Evolutionary conservation across 2,113 vertebrate genomes (phyloP), one percentile per base, ranked within the genome.

Genomic region (Marcusenius ussheri): DNA sequence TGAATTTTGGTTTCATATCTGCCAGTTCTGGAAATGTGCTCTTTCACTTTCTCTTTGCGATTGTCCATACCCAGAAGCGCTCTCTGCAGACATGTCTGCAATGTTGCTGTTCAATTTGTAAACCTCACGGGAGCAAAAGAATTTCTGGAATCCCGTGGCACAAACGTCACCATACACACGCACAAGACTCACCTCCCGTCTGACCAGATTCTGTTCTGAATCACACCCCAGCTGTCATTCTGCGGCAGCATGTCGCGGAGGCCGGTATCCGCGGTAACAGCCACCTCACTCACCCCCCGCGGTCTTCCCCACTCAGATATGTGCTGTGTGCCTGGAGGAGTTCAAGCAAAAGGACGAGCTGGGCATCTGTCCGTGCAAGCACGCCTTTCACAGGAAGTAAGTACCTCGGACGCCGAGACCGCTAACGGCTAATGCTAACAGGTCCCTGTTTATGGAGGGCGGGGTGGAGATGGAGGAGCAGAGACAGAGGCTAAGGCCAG

Each of bases 301-400:
- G 13, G 15, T 92, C 47, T 56, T 50, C 0, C 85, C 88, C 90
- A 93, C 91, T 77, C 95, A 99, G 98, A 99, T 99, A 93, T 99
- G 98, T 31, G 98, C 98, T 0, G 98, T 99, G 88, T 99, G 98
- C 94, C 95, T 99, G 95, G 98, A 99, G 95, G 98, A 99, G 93
- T 99, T 99, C 95, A 99, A 97, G 95, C 97, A 98, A 94, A 98
- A 99, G 93, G 98, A 99, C 83, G 98, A 99, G 94, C 94, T 99
- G 95, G 98, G 98, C 70, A 99, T 99, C 91, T 99, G 98, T 92
- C 98, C 98, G 0, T 99, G 98, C 95, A 99, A 99, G 94, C 98
- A 99, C 90, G 98, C 98, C 95, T 99, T 99, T 96, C 98, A 99
- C 95, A 97, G 98, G 94, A 99, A 99, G 98, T 99, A 90, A 97